Conservation (phyloP, 1,140 invertebrate species). For the Drosophila trapezifrons region DNA sequence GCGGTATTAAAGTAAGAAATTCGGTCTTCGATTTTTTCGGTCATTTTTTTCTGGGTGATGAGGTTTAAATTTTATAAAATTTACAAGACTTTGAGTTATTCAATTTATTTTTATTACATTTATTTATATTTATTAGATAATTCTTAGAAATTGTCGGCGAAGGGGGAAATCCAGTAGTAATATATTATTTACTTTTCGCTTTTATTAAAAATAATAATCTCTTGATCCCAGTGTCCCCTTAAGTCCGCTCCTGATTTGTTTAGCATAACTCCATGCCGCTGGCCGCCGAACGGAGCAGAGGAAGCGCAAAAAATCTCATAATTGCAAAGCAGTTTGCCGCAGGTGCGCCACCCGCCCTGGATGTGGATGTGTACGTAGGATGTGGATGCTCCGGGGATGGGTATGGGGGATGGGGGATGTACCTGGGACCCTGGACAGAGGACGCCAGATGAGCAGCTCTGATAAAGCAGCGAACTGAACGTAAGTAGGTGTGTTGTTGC, state of each 20-base stretch:
- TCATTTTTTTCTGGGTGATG: no score
- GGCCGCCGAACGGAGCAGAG: slow-evolving; percentile 31
- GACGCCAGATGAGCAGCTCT: slow-evolving; percentile 69
- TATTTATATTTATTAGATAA: no score
- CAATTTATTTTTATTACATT: no score
- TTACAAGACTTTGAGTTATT: no score
- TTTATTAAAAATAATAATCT: neutral
- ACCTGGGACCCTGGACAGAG: slow-evolving; percentile 40
- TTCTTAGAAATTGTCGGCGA: no score
- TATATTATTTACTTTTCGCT: no score
- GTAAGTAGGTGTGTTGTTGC: slow-evolving; percentile 53
- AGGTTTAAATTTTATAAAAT: no score
- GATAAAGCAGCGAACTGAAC: slow-evolving; percentile 73
- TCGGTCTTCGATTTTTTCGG: no score
- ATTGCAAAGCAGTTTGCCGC: slow-evolving; percentile 82
- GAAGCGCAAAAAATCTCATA: slow-evolving; percentile 74
- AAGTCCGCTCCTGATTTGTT: slow-evolving; percentile 66
- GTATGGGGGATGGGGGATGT: slow-evolving; percentile 1
- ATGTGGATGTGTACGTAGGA: slow-evolving; percentile 50
- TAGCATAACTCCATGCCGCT: slow-evolving; percentile 70
- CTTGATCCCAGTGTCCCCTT: neutral
- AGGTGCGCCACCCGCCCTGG: slow-evolving; percentile 80
- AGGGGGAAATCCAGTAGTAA: no score
- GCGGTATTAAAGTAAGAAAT: no score
- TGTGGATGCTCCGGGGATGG: slow-evolving; percentile 6